phyloP scores from a whole-genome alignment of 2,888 invertebrate genomes.

The Clitarchus hookeri region DNA sequence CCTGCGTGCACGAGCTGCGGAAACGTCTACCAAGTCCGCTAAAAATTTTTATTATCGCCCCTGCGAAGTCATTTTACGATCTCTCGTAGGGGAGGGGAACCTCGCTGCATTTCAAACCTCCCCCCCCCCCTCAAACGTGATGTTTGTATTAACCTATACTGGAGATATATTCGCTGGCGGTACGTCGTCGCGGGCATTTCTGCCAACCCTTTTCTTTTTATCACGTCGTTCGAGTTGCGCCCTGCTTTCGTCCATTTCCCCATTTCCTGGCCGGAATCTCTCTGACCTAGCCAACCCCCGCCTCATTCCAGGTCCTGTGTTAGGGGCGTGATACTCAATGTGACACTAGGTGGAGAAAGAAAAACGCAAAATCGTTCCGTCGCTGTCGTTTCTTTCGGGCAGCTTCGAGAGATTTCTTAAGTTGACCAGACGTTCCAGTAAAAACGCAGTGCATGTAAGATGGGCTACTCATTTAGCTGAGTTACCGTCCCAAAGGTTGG shows the following conservation, averaged over 20 bases:
- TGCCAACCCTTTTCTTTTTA: constrained; percentile 6
- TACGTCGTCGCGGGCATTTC: not conserved
- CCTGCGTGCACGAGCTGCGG: not conserved
- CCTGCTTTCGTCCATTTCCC: not conserved
- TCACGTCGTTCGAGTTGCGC: not conserved
- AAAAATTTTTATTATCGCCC: not conserved
- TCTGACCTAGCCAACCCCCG: not conserved
- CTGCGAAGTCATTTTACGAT: not conserved
- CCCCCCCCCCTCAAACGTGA: not conserved
- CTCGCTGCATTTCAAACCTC: not conserved
- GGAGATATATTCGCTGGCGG: not conserved
- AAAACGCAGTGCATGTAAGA: no score
- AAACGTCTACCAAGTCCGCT: not conserved
- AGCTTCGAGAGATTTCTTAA: no score
- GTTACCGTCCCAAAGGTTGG: no score
- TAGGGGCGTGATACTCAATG: no score
- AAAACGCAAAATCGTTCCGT: no score
- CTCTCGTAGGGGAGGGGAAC: not conserved
- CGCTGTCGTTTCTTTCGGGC: no score
- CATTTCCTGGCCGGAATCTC: not conserved
- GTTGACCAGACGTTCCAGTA: no score
- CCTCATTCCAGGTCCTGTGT: no score
- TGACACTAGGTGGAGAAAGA: no score
- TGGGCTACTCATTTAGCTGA: no score
- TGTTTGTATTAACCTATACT: constrained; percentile 9